A percentile compares a stretch with the other conserved stretches of the same genome.
phyloP scores from a whole-genome alignment of 2,113 vertebrate genomes.

The Dendrocopos noguchii region DNA sequence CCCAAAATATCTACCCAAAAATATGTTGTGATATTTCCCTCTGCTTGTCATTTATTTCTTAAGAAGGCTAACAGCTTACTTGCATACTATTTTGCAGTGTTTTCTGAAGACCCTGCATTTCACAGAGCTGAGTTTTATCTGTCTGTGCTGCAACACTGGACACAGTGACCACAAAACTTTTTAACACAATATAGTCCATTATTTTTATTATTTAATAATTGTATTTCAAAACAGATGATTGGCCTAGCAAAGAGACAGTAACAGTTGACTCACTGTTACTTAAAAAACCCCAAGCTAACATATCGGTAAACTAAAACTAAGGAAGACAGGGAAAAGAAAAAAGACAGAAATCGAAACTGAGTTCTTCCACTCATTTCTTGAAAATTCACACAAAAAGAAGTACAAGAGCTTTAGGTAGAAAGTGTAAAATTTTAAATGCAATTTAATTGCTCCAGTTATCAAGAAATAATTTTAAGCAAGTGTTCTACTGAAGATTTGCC shows the following conservation, averaged over 20 bases:
- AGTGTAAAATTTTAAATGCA: slow-evolving; percentile 63
- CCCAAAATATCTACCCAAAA: background rate
- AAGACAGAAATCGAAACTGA: background rate
- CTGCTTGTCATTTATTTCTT: background rate
- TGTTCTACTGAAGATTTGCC: slow-evolving; percentile 26
- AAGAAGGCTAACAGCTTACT: background rate
- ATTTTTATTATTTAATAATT: background rate
- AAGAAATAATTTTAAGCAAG: slow-evolving; percentile 54
- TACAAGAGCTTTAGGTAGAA: slow-evolving; percentile 9
- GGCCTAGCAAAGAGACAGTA: background rate
- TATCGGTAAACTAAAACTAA: background rate
- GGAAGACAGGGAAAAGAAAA: background rate
- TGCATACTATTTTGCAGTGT: background rate
- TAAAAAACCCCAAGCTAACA: background rate
- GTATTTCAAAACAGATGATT: background rate
- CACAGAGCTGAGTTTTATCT: background rate
- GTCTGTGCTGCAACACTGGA: background rate
- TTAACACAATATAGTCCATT: background rate
- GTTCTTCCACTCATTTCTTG: slow-evolving; percentile 25
- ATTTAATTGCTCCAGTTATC: slow-evolving; percentile 51
- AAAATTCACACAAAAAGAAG: slow-evolving; percentile 21
- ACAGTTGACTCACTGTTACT: background rate
- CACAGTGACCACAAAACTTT: background rate
- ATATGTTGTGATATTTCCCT: background rate
- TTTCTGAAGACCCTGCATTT: background rate